Percentiles rank a stretch among this genome's conserved stretches.
phyloP scores from a whole-genome alignment of 1,140 invertebrate genomes.

The Calliphora vicina region DNA sequence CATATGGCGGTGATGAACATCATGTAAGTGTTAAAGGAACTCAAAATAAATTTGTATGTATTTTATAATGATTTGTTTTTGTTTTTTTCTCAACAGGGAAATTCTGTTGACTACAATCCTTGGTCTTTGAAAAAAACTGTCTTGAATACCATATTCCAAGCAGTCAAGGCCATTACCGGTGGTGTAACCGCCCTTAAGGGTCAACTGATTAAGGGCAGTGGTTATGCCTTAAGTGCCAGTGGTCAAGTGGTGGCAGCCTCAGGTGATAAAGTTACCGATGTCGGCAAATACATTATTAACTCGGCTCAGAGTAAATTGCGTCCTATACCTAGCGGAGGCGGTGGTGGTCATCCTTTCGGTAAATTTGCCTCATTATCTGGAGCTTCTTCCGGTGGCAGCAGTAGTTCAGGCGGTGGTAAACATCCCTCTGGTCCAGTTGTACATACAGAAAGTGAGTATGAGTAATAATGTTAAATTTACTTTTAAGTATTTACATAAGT shows the following conservation, averaged over 20 bases:
- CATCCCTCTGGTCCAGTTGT: slow-evolving; percentile 47
- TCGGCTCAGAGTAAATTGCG: slow-evolving; percentile 72
- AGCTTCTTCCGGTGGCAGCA: slow-evolving; percentile 60
- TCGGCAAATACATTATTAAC: slow-evolving; percentile 78
- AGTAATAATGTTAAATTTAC: too few relatives aligned
- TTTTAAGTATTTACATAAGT: too few relatives aligned
- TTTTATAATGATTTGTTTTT: neutral
- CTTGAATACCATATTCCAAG: slow-evolving; percentile 79
- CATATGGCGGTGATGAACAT: slow-evolving; percentile 58
- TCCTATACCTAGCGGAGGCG: slow-evolving; percentile 51
- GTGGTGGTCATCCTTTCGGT: slow-evolving; percentile 52
- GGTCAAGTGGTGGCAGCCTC: slow-evolving; percentile 68
- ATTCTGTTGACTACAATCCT: slow-evolving; percentile 69
- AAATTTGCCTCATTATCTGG: slow-evolving; percentile 58
- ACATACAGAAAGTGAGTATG: slow-evolving; percentile 60
- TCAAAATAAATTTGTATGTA: neutral
- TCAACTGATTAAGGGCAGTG: slow-evolving; percentile 83
- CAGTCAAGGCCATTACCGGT: slow-evolving; percentile 84
- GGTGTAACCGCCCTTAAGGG: slow-evolving; percentile 84
- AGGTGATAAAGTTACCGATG: slow-evolving; percentile 76
- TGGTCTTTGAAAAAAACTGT: slow-evolving; percentile 83
- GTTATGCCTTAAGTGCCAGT: slow-evolving; percentile 75
- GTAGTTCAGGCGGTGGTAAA: slow-evolving; percentile 47
- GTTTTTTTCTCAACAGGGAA: slow-evolving; percentile 58
- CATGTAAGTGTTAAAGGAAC: slow-evolving; percentile 57